These are phyloP conservation scores for Spheniscus mendiculus DNA, from an alignment of 2,113 vertebrate genomes.

Conservation along the genomic window DNA sequence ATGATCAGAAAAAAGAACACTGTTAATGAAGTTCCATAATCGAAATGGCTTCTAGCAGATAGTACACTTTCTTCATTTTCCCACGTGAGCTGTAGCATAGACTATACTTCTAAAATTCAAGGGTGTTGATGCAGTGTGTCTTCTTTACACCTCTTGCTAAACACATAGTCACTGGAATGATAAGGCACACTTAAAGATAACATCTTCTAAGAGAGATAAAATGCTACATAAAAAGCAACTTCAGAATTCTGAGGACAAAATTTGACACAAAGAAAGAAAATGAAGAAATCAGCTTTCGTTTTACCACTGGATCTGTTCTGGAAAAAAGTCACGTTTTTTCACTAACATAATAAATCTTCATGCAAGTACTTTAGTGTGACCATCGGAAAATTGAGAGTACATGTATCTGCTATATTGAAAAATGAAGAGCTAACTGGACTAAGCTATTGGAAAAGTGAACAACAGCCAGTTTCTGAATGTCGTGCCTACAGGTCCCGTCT, in stretches of 20 bases:
- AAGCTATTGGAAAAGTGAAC: neutral
- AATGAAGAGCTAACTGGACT: neutral
- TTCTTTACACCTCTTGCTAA: neutral
- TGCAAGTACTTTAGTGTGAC: neutral
- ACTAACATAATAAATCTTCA: neutral
- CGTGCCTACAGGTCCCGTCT: rapidly evolving
- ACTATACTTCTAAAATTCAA: neutral
- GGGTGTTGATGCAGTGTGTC: neutral
- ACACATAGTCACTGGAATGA: neutral
- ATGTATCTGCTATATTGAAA: neutral
- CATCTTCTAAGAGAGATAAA: neutral
- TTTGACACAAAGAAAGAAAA: neutral
- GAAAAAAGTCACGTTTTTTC: neutral
- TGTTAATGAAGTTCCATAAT: neutral
- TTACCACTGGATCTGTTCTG: neutral
- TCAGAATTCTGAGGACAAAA: neutral
- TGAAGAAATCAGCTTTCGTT: neutral
- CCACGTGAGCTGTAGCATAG: neutral
- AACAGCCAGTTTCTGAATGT: neutral
- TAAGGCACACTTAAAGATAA: neutral
- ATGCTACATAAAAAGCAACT: neutral
- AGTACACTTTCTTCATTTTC: neutral
- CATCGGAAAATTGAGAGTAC: neutral
- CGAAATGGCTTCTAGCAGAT: neutral
- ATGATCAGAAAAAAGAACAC: neutral